Evolutionary conservation across 2,797 vertebrate species (phyloP), one percentile per base, ranked within the genome.

Genomic region (Epinephelus malabaricus): DNA sequence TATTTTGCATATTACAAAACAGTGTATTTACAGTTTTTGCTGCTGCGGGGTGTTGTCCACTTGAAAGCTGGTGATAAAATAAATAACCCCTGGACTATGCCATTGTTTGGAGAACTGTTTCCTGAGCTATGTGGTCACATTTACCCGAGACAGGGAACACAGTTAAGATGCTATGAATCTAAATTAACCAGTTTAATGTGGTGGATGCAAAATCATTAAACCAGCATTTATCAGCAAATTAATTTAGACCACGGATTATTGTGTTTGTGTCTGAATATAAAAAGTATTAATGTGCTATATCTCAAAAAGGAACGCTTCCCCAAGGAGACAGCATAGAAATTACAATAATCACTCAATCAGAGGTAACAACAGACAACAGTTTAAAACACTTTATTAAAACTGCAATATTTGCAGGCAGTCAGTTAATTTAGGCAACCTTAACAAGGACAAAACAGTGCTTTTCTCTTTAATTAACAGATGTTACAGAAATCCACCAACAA

Each of bases 351-450:
- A 71, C 9, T 38, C 27, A 69, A 23, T 40, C 15, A 7, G 46
- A 60, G 25, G 15, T 15, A 21, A 18, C 6, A 43, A 69, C 6
- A 11, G 11, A 89, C 23, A 23, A 23, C 23, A 23, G 23, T 23
- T 23, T 23, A 23, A 23, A 23, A 23, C 23, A 23, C 1, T 23
- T 89, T 85, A 90, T 86, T 86, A 8, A 69, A 78, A 77, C 43
- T n/a, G 4, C 18, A 74, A 66, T 51, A 66, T 63, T 38, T 50
- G 18, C 5, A 62, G 45, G 23, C 45, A 65, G 61, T 45, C 71
- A 17, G 7, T 71, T 59, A 23, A 69, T 69, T 59, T 7, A 60
- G 50, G 23, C 51, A 78, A 70, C 63, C 27, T 68, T 1, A 2
- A 51, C 14, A 13, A 55, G 3, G 40, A 73, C 38, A 67, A 69